Evolutionary conservation across 2,888 invertebrate species (phyloP), one percentile per base, ranked within the genome.

Genomic region (Apocheima hispidaria): DNA sequence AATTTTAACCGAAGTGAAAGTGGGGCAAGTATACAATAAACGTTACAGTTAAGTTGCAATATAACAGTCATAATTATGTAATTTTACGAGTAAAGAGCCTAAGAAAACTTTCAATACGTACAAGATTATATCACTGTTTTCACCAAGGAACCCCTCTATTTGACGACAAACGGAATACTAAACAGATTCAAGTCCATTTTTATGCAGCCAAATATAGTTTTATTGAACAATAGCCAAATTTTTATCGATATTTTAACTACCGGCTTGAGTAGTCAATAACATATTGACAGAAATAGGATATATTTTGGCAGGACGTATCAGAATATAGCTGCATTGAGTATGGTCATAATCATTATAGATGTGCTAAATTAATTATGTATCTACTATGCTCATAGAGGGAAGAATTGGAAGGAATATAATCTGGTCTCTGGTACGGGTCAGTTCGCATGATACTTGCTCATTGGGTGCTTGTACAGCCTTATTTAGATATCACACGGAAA

Each of bases 211-310:
- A 43, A 35, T 30, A 55, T 36, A 33, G 14, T 54, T 52, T 28
- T 65, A 71, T 77, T 77, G 78, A 77, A 66, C 53, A 14, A 12
- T 9, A 23, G 80, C 80, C 80, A 79, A 72, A 67, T 60, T 60
- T 65, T 60, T 66, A 52, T 60, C 54, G 46, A 56, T 33, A 46
- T 28, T 38, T 16, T 41, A 48, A 54, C 53, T 62, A 52, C 56
- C 56, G 61, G 51, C 49, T 65, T 71, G 58, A 26, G 60, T 50
- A 58, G 69, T 73, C 58, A 74, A 72, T 72, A 78, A 36, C 68
- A 75, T 75, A 65, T 69, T 40, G n/a, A 61, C 14, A 44, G 72
- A 66, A 69, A 60, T 53, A 53, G 46, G 6, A 7, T 21, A 41
- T 40, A 2, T 16, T 3, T 60, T 60, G 53, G 60, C 54, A 43